Base-by-base conservation (phyloP, 2,797 vertebrate species). In the Parotocinclus haroldoi region DNA sequence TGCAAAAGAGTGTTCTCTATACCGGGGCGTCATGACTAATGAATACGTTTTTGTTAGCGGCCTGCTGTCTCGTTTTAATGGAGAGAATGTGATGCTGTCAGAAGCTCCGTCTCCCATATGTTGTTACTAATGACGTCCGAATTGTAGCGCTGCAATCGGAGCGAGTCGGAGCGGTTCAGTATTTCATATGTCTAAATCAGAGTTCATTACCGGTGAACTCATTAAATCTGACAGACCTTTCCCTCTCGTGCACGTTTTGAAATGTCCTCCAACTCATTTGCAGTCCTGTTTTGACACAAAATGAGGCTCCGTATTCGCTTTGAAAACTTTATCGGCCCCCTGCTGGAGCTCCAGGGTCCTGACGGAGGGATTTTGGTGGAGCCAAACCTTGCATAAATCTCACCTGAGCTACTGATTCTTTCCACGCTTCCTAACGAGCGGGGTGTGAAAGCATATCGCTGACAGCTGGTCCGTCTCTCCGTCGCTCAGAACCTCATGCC, bases 391-490 rank as follows among this genome's bases (percentile, higher is more conserved):
- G 2, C 27, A 27, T 27, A 27, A 27, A 27, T 5, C 27, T 16
- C 54, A 55, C 48, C 46, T 57, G n/a, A 51, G 36, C 27, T 49
- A n/a, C 42, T 59, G 67, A 5, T 42, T 56, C 51, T 45, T 48
- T 13, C n/a, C 19, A 38, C 53, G 60, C 66, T 64, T 68, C 73
- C 66, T 71, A 69, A 76, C 76, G 66, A 72, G 45, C 7, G 7
- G 11, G 40, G 37, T 40, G 51, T 54, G 44, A 67, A n/a, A 66
- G 62, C 42, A 42, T 37, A 68, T 19, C 42, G 40, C 39, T 42
- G 62, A 72, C 64, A 58, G 63, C 52, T 40, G n/a, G 53, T 60
- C 44, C 46, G 38, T 38, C 45, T 13, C n/a, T n/a, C 49, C 50
- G 44, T 36, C 61, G n/a, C 68, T 60, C 55, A 53, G 13, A 39